Conservation (phyloP, 2,113 vertebrate genomes). For the Labeo catla region DNA sequence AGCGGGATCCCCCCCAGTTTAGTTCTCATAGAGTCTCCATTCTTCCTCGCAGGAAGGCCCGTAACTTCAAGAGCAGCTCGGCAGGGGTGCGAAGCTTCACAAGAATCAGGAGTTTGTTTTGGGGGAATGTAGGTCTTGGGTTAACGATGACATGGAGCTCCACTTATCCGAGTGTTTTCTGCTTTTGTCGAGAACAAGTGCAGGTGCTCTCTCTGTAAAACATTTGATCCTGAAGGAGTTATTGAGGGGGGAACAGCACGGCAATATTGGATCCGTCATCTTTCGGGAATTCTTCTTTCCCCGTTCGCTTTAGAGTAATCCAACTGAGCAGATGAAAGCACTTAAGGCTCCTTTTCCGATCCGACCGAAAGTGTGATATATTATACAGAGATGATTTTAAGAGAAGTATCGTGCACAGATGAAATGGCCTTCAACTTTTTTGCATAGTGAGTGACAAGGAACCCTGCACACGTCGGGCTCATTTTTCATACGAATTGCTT, state of each 20-base stretch:
- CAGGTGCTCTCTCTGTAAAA: conserved; percentile 28
- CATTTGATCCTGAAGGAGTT: conserved; percentile 21
- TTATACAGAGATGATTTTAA: conserved; percentile 30
- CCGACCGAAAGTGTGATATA: conserved; percentile 10
- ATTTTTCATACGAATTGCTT: conserved; percentile 42
- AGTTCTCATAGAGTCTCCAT: conserved; percentile 57
- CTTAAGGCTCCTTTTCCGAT: conserved; percentile 17
- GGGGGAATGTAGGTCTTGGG: conserved; percentile 52
- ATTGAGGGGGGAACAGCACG: conserved; percentile 7
- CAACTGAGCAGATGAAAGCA: conserved; percentile 32
- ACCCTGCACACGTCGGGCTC: conserved; percentile 5
- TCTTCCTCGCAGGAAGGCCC: conserved; percentile 57
- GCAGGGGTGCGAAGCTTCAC: conserved; percentile 37
- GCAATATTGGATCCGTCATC: conserved; percentile 4
- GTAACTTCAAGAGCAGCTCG: conserved; percentile 54
- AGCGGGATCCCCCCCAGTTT: conserved; percentile 50
- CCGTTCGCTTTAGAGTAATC: conserved; percentile 5
- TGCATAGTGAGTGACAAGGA: conserved; percentile 35
- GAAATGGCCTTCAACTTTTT: conserved; percentile 23
- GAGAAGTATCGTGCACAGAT: conserved; percentile 22
- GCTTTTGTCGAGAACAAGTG: conserved; percentile 11
- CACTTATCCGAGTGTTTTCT: conserved; percentile 48
- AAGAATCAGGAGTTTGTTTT: conserved; percentile 59
- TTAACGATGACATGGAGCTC: conserved; percentile 52
- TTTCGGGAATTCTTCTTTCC: conserved; percentile 9